Percentiles rank a stretch among this genome's conserved stretches.
phyloP scores from a whole-genome alignment of 2,113 vertebrate species.

The Hiodon alosoides region DNA sequence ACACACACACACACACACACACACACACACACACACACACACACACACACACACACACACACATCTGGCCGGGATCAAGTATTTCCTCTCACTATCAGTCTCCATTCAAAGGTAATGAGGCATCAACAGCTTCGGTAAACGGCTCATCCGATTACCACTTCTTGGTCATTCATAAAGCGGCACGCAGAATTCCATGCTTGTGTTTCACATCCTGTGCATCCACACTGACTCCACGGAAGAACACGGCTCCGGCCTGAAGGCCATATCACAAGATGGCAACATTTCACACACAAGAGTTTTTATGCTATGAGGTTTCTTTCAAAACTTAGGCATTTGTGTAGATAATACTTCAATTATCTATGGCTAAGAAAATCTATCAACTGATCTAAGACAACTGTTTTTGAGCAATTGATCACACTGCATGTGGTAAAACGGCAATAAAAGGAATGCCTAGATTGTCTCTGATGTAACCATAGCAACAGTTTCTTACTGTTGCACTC shows the following conservation, averaged over 20 bases:
- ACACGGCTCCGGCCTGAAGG: too few relatives aligned
- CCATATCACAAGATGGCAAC: not conserved
- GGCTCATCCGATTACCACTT: slow-evolving; percentile 1
- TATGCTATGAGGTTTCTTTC: too few relatives aligned
- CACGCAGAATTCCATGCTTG: not conserved
- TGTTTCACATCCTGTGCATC: slow-evolving; percentile 9
- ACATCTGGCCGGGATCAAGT: not conserved
- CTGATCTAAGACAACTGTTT: too few relatives aligned
- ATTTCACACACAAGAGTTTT: too few relatives aligned
- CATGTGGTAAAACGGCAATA: not conserved
- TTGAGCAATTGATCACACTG: not conserved
- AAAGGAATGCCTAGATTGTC: not conserved
- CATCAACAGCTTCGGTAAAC: slow-evolving; percentile 12
- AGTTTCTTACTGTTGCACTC: not conserved
- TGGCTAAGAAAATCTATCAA: too few relatives aligned
- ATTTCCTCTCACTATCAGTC: not conserved
- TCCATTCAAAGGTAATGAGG: slow-evolving; percentile 20
- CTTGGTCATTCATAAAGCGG: not conserved
- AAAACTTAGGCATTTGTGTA: too few relatives aligned
- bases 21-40: too few relatives aligned
- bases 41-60: too few relatives aligned
- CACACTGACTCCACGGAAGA: not conserved
- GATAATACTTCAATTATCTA: too few relatives aligned
- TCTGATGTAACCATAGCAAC: slow-evolving; percentile 5
- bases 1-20: too few relatives aligned